Evolutionary conservation across 2,888 invertebrate species (phyloP), one percentile per base, ranked within the genome.

Genomic region (Meteorus colon): DNA sequence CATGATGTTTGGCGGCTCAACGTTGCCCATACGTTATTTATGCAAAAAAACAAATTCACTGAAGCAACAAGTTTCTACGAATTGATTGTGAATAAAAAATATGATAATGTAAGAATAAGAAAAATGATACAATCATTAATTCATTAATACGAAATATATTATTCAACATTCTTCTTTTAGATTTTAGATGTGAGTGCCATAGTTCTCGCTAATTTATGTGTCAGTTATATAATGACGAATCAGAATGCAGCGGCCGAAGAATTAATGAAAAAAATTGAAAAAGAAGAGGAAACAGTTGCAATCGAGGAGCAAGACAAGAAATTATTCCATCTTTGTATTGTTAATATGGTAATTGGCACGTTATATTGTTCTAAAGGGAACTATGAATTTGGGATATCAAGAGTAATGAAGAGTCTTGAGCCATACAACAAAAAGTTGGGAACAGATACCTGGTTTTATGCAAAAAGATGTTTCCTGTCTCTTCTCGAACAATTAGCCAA

Each of bases 191-290:
- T 99, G 14, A 97, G 98, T 86, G 98, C 99, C n/a, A 97, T 99
- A 51, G 98, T 99, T 60, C 91, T 99, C 86, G 99, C 99, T 29
- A 99, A 99, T 90, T 91, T 99, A 45, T 99, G 99, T 89, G 99
- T 99, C 1, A 98, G 98, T 24, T 99, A 99, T 88, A 98, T 99
- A 84, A 98, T 99, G 98, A 98, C 98, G 1, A 96, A 97, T 70
- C 97, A 98, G 90, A 99, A 99, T 89, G 98, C 98, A 89, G 98
- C 98, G 92, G 99, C 99, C 14, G 99, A 99, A 90, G 98, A 98
- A 86, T 92, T 99, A 74, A 99, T 99, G 98, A 92, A 98, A 72
- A 98, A 98, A 91, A 98, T 99, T 81, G 99, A 99, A 89, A 97
- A 98, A 83, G 98, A 99, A 87, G 99, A 99, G 88, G 98, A 99